Evolutionary conservation across 2,113 vertebrate species (phyloP).

Genomic region (Megaleporinus macrocephalus): DNA sequence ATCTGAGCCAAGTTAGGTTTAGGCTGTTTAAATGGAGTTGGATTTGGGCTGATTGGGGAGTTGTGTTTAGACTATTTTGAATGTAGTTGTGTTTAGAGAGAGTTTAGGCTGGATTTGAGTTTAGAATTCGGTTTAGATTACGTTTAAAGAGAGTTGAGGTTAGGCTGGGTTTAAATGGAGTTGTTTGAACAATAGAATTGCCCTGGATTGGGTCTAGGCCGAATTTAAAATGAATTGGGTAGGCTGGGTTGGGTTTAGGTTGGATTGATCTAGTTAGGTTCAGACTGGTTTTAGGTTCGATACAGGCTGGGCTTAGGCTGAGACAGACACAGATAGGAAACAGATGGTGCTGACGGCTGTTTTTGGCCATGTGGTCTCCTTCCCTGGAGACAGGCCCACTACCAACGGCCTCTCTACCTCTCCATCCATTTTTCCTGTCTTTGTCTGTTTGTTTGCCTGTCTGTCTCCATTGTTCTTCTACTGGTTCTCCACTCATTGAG

Average conservation of each 20-base stretch:
- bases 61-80: background rate
- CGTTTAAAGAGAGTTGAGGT: background rate
- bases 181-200: too few relatives aligned
- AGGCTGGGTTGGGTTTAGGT: background rate
- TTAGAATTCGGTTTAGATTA: background rate
- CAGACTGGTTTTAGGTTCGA: background rate
- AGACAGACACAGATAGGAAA: conserved; percentile 44
- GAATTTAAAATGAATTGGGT: background rate
- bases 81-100: background rate
- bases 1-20: background rate
- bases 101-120: background rate
- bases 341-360: conserved; percentile 55
- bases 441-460: conserved; percentile 27
- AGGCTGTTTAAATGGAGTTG: background rate
- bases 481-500: background rate
- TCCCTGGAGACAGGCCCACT: conserved; percentile 35
- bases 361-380: conserved; percentile 36
- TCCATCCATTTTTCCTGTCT: conserved; percentile 25
- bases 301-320: background rate
- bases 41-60: too few relatives aligned
- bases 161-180: background rate
- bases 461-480: conserved; percentile 20
- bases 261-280: background rate
- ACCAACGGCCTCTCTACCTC: conserved; percentile 16
- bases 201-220: background rate